Percentiles rank a stretch among this genome's conserved stretches.
These are phyloP conservation scores for Corythornis madagascariensis DNA, from an alignment of 2,113 vertebrate genomes.

Conservation along the genomic window DNA sequence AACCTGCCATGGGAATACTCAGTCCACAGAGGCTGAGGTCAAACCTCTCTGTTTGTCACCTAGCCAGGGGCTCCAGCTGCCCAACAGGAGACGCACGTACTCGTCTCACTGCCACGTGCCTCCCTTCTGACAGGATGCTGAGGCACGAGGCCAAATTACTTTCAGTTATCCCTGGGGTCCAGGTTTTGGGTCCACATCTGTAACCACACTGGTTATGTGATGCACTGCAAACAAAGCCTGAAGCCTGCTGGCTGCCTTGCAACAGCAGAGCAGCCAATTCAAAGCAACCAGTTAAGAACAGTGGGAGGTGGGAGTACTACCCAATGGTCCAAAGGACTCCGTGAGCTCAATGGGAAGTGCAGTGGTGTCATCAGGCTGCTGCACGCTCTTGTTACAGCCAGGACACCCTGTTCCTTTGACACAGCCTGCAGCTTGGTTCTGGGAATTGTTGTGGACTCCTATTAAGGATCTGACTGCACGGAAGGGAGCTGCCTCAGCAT, in stretches of 20 bases:
- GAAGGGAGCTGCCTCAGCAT: neutral
- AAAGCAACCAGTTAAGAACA: neutral
- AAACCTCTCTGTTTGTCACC: neutral
- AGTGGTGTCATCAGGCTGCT: neutral
- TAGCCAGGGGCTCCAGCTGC: neutral
- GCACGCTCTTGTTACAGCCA: neutral
- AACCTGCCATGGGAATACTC: neutral
- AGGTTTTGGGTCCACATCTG: fast-evolving
- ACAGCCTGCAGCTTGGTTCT: neutral
- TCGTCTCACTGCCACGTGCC: neutral
- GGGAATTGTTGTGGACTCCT: conserved; percentile 18
- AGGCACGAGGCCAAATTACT: neutral
- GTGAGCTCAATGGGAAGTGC: fast-evolving
- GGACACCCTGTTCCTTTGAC: conserved; percentile 3
- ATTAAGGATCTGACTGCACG: neutral
- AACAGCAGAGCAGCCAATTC: neutral
- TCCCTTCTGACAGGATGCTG: fast-evolving
- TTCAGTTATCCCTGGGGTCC: fast-evolving
- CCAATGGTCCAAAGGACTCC: neutral
- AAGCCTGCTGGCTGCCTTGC: neutral
- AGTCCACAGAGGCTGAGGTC: neutral
- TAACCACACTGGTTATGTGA: fast-evolving
- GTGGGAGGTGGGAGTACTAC: neutral
- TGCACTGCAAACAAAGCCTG: neutral
- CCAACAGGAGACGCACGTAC: fast-evolving